Percentiles rank a stretch among this genome's conserved stretches.
Evolutionary conservation across 92 coral and sea anemone species (phyloP).

Genomic region (Palythoa grandis): DNA sequence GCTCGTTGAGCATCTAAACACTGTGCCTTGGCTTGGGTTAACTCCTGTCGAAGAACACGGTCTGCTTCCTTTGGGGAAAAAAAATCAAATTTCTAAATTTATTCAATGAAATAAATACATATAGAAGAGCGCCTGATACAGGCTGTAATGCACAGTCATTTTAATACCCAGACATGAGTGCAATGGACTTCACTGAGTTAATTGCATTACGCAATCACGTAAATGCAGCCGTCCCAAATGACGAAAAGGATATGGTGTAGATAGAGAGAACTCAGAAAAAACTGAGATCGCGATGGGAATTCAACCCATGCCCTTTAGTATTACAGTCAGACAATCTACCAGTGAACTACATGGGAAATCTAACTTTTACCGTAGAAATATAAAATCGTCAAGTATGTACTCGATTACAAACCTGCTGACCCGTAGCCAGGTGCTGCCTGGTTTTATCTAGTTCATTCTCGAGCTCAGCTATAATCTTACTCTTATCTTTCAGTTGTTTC

Average conservation of each 20-base stretch:
- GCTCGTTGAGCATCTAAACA: conserved; percentile 90
- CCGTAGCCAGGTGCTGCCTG: conserved; percentile 62
- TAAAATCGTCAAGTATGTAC: neutral
- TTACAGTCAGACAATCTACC: too few species aligned
- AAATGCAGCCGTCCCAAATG: too few species aligned
- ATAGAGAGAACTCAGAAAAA: too few species aligned
- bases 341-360: too few species aligned
- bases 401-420: conserved; percentile 60
- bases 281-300: too few species aligned
- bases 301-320: too few species aligned
- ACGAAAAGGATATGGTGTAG: too few species aligned
- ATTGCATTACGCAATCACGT: too few species aligned
- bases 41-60: conserved; percentile 71
- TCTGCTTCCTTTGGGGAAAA: conserved; percentile 60
- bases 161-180: too few species aligned
- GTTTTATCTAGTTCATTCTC: conserved; percentile 79
- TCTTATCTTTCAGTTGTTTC: conserved; percentile 84
- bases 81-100: neutral
- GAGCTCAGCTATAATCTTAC: conserved; percentile 67
- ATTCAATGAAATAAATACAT: neutral
- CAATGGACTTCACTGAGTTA: too few species aligned
- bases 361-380: neutral
- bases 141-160: too few species aligned
- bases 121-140: neutral
- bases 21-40: conserved; percentile 93